Conservation (phyloP, 2,113 vertebrate species). For the Scytalopus superciliaris region DNA sequence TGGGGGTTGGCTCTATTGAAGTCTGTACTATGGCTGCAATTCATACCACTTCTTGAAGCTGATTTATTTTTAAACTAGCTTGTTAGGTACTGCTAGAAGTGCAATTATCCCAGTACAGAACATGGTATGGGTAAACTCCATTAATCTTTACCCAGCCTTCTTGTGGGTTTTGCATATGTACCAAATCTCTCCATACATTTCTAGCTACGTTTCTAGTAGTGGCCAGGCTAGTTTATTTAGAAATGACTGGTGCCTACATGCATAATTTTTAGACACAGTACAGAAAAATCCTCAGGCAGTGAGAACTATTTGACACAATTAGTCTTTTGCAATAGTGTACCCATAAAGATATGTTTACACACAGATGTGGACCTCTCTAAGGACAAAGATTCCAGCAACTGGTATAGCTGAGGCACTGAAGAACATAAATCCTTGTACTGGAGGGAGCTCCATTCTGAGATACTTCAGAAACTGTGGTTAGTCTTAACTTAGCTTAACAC, state of each 20-base stretch:
- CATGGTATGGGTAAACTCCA: neutral
- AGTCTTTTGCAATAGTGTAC: neutral
- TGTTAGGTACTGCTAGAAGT: neutral
- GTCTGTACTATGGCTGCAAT: neutral
- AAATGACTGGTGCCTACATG: neutral
- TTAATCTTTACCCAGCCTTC: neutral
- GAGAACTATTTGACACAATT: neutral
- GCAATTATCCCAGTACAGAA: neutral
- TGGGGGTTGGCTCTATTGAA: neutral
- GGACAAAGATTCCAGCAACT: neutral
- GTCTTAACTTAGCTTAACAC: neutral
- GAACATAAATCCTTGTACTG: neutral
- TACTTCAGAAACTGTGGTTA: conserved; percentile 2
- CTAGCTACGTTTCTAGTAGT: neutral
- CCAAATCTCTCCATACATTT: neutral
- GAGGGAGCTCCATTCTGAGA: neutral
- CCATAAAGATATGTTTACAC: neutral
- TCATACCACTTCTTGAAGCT: neutral
- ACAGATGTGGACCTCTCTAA: neutral
- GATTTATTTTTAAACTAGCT: neutral
- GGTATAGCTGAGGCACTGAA: neutral
- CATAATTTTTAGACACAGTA: neutral
- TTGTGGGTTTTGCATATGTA: neutral
- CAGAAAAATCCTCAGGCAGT: neutral
- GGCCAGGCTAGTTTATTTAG: neutral